Base-by-base conservation (phyloP, 2,888 invertebrate genomes). In the Harmothoe impar region DNA sequence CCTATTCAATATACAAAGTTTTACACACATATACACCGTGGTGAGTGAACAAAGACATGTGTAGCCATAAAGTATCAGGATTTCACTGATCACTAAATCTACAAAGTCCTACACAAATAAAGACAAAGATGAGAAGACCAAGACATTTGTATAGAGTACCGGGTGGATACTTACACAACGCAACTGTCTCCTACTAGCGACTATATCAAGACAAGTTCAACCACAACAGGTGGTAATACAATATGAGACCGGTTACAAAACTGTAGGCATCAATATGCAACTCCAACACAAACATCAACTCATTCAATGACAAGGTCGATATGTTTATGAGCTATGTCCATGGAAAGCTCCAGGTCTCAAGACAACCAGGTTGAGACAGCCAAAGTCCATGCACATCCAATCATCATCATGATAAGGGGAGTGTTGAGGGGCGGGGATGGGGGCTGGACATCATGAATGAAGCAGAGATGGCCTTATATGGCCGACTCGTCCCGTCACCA, bases 341-440 rank as follows among this genome's bases (percentile, higher is more conserved):
- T 62, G 62, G 62, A 62, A 62, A 62, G 3, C 62, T 62, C 62
- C 62, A 20, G 12, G 62, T 20, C 23, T 15, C 15, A 3, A n/a
- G 62, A 62, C 62, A 62, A 62, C n/a, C n/a, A 3, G 1, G 12
- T n/a, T 62, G 23, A 20, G 7, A 62, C n/a, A n/a, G 3, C 23
- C 3, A 20, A 62, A n/a, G 23, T 62, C 23, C 20, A 62, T 62
- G 62, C 20, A 62, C 62, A 62, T 62, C 7, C 15, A 20, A 62
- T 62, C 62, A 62, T 62, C 62, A 62, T 62, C 3, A n/a, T 62
- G 62, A 62, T 62, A n/a, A 62, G 62, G 62, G 62, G n/a, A n/a
- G 20, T 62, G 62, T 5, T n/a, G 62, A 62, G 20, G 62, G 62
- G 62, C 62, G 62, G 62, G 62, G 3, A n/a, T n/a, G 3, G 23